Conservation (phyloP, 2,888 invertebrate species). For the Eupithecia insigniata region DNA sequence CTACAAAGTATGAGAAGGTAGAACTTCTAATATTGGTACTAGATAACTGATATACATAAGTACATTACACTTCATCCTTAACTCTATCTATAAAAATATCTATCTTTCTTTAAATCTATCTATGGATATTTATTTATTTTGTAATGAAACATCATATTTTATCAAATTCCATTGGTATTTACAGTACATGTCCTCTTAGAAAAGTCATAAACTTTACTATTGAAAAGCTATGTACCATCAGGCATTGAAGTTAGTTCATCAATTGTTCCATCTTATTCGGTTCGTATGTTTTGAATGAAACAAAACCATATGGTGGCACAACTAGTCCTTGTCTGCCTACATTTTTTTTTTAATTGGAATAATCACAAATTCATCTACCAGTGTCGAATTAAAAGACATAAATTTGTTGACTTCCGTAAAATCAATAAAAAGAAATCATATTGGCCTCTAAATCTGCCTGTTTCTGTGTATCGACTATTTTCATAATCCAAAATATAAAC, state of each 20-base stretch:
- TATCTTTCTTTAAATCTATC: too few relatives aligned
- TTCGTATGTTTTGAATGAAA: background rate
- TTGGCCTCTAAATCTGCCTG: too few relatives aligned
- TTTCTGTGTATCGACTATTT: background rate
- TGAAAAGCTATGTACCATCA: background rate
- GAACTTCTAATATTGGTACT: background rate
- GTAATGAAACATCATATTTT: background rate
- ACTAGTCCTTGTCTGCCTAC: too few relatives aligned
- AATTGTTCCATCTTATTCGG: background rate
- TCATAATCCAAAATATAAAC: background rate
- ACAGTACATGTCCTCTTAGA: background rate
- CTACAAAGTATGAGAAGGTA: background rate
- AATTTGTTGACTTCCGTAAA: background rate
- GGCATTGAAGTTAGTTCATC: background rate
- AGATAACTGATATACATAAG: background rate
- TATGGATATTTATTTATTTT: background rate
- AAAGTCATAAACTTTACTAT: background rate
- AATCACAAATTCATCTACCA: background rate
- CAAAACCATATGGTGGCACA: background rate
- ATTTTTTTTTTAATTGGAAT: too few relatives aligned
- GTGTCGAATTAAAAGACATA: background rate
- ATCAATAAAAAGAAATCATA: background rate
- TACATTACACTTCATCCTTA: background rate
- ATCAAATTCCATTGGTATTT: too few relatives aligned
- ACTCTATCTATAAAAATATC: too few relatives aligned